Base-by-base conservation (phyloP, 2,797 vertebrate genomes). In the Protosalanx chinensis region DNA sequence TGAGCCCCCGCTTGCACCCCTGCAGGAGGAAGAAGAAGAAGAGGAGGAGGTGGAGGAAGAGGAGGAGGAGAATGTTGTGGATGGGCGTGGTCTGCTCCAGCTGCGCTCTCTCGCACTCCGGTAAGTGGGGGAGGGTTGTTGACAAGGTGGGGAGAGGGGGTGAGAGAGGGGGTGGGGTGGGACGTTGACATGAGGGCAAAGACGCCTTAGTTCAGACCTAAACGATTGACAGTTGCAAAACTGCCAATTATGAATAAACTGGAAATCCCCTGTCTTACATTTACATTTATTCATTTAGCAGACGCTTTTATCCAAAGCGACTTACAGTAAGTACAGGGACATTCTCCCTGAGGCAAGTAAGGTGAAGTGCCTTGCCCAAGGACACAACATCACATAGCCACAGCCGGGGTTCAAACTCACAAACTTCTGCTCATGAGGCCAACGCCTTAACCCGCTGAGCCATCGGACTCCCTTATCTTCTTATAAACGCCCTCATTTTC, bases 51-150 rank as follows among this genome's bases (percentile, higher is more conserved):
- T 27, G 23, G 23, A 27, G 0, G 1, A 53, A 0, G 35, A 57
- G 10, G 74, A 72, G 58, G 76, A 71, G 33, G 64, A 70, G 0
- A 66, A 66, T 0, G 46, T 32, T 35, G 32, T 0, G 70, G 76
- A 87, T 77, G 73, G 83, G n/a, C 86, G 89, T 35, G 72, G 51
- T 49, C 81, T 93, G 73, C 84, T 86, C 29, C 15, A 90, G 59
- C 91, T 93, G 49, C 30, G 62, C 70, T 86, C 81, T 74, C 86
- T 94, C 68, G 84, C 79, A 67, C 80, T 93, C 64, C 88, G 75
- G 93, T 93, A 88, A 87, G 90, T 37, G 30, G 16, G 41, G 27
- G 37, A 10, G 13, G 15, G 13, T 33, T 3, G 1, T 1, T 33
- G 12, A 64, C 33, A 1, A 27, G 23, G 23, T 27, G 23, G 23